Evolutionary conservation across 2,888 invertebrate species (phyloP).

Genomic region (Caradrina clavipalpis): DNA sequence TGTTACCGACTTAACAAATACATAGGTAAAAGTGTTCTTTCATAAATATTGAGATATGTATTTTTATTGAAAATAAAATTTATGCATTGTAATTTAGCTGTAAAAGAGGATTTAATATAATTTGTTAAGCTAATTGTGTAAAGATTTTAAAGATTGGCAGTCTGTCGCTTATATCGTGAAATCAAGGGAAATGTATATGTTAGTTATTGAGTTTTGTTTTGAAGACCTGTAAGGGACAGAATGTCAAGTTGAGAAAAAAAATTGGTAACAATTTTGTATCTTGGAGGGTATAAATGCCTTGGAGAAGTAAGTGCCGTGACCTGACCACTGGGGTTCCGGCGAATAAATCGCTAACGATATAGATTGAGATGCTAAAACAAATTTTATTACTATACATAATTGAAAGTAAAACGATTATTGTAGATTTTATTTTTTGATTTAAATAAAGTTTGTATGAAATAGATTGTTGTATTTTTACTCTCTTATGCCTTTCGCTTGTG

Average conservation of each 20-base stretch:
- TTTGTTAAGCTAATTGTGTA: constrained; percentile 88
- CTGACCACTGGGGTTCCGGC: constrained; percentile 59
- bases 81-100: constrained; percentile 88
- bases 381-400: constrained; percentile 85
- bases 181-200: constrained; percentile 62
- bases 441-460: constrained; percentile 91
- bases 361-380: constrained; percentile 83
- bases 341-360: constrained; percentile 60
- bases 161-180: constrained; percentile 74
- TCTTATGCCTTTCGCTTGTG: background rate
- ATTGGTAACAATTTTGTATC: constrained; percentile 65
- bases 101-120: constrained; percentile 89
- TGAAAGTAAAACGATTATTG: constrained; percentile 87
- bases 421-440: constrained; percentile 91
- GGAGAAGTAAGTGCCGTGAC: constrained; percentile 54
- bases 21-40: constrained; percentile 87
- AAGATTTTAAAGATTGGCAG: constrained; percentile 77
- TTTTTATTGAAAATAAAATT: constrained; percentile 86
- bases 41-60: constrained; percentile 87
- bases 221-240: constrained; percentile 64
- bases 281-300: constrained; percentile 77
- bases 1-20: constrained; percentile 88
- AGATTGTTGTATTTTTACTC: constrained; percentile 56
- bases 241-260: constrained; percentile 66
- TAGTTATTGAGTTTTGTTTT: constrained; percentile 57